phyloP scores from a whole-genome alignment of 2,113 vertebrate genomes.

The Misgurnus mizolepis region DNA sequence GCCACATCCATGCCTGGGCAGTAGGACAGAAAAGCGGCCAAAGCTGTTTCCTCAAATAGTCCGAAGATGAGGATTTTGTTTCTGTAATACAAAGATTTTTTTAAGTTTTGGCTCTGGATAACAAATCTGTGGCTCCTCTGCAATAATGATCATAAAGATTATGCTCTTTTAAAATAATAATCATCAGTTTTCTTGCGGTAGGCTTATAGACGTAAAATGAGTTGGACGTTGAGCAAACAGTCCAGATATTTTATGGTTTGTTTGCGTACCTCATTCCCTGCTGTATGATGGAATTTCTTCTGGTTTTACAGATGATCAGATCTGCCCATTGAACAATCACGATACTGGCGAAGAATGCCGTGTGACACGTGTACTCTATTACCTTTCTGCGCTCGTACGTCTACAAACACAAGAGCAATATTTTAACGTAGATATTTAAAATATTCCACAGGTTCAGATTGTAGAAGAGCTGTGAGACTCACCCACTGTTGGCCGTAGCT shows the following conservation, averaged over 20 bases:
- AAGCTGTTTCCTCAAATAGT: conserved; percentile 79
- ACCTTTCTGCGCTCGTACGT: conserved; percentile 92
- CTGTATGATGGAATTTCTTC: conserved; percentile 89
- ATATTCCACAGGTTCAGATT: background rate
- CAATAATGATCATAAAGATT: background rate
- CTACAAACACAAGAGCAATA: conserved; percentile 62
- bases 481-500: conserved; percentile 84
- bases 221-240: background rate
- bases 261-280: conserved; percentile 90
- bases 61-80: conserved; percentile 81
- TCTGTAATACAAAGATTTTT: conserved; percentile 54
- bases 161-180: background rate
- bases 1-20: conserved; percentile 82
- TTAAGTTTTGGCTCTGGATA: too few species aligned
- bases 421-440: background rate
- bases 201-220: background rate
- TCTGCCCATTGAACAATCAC: conserved; percentile 92
- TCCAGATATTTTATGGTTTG: background rate
- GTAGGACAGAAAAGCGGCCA: conserved; percentile 80
- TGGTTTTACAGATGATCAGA: conserved; percentile 93
- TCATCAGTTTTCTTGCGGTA: background rate
- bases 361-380: conserved; percentile 93
- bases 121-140: too few species aligned
- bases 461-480: conserved; percentile 33
- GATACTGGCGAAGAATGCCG: conserved; percentile 89